These are phyloP conservation scores for Cyprinodon variegatus DNA, from an alignment of 2,113 vertebrate species.

Conservation along the genomic window DNA sequence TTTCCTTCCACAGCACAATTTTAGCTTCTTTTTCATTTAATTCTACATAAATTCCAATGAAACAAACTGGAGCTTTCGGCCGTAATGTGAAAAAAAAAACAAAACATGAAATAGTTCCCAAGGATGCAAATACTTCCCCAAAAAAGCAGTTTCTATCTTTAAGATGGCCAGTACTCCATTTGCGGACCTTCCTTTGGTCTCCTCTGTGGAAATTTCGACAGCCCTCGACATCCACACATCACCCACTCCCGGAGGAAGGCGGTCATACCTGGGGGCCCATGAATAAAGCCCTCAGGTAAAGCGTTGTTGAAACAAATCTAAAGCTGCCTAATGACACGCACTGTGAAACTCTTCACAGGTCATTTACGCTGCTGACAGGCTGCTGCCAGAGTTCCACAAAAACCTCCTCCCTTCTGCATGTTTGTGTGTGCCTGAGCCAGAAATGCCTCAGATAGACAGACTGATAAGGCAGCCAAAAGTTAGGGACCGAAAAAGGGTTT, in stretches of 20 bases:
- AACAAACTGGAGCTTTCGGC: no score
- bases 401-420: conserved; percentile 32
- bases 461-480: conserved; percentile 26
- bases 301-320: conserved; percentile 90
- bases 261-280: conserved; percentile 86
- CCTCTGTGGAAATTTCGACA: conserved; percentile 38
- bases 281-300: conserved; percentile 87
- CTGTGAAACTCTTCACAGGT: conserved; percentile 94
- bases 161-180: neutral
- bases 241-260: conserved; percentile 20
- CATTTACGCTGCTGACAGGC: conserved; percentile 94
- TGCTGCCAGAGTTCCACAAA: conserved; percentile 57
- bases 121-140: neutral
- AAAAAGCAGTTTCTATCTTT: neutral
- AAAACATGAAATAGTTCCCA: neutral
- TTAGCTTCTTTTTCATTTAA: no score
- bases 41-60: no score
- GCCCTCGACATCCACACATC: neutral
- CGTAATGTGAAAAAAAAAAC: neutral
- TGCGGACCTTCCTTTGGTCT: conserved; percentile 52
- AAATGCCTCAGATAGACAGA: conserved; percentile 35
- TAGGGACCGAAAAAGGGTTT: neutral
- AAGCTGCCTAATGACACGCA: conserved; percentile 90
- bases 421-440: conserved; percentile 25
- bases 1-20: no score